These are phyloP conservation scores for Bradypodion ventrale DNA, from an alignment of 2,797 vertebrate genomes.

Conservation along the genomic window DNA sequence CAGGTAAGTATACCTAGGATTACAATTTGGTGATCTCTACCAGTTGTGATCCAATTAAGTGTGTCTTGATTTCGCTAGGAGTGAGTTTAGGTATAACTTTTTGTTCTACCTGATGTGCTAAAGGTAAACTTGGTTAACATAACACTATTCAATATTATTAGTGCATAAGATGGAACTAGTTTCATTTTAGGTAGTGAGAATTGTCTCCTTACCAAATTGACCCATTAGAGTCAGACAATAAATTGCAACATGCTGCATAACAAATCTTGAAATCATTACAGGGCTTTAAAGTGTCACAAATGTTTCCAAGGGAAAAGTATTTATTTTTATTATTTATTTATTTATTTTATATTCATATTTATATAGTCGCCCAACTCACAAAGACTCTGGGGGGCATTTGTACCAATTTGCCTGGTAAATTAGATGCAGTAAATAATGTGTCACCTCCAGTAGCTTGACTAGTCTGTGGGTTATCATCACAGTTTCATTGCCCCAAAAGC, in stretches of 20 bases:
- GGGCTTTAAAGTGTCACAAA: conserved; percentile 46
- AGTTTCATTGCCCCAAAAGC: conserved; percentile 76
- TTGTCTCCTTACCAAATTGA: conserved; percentile 11
- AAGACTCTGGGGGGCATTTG: no score
- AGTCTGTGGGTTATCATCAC: conserved; percentile 57
- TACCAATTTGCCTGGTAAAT: conserved; percentile 74
- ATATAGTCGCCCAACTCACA: no score
- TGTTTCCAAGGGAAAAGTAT: conserved; percentile 68
- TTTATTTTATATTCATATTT: no score
- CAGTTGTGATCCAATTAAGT: neutral
- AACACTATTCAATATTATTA: neutral
- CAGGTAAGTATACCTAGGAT: neutral
- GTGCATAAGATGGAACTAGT: neutral
- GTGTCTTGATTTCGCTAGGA: neutral
- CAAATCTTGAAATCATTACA: conserved; percentile 56
- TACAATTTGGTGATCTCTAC: neutral
- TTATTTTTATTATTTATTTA: no score
- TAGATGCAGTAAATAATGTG: conserved; percentile 56
- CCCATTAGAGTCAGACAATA: neutral
- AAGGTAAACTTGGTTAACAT: neutral
- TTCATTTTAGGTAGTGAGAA: neutral
- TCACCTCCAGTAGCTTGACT: conserved; percentile 55
- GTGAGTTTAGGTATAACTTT: neutral
- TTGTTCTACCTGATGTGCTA: neutral
- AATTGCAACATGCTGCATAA: conserved; percentile 38